Conservation (phyloP, 2,797 vertebrate species). For the Melanotaenia parkinsoni region DNA sequence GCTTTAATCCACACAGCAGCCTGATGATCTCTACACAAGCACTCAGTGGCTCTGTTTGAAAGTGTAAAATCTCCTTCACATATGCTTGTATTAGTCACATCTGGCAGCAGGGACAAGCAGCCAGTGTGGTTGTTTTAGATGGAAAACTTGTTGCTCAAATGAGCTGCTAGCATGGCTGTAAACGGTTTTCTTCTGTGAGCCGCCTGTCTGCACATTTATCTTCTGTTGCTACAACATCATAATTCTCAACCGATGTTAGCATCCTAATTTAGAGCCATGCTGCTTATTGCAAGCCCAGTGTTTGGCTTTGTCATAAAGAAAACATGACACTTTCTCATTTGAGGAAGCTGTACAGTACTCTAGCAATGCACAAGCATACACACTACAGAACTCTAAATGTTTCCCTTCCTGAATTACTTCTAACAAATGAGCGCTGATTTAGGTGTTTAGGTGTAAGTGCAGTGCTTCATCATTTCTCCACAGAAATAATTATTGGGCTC, state of each 20-base stretch:
- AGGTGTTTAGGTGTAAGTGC: conserved; percentile 64
- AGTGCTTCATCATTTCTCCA: conserved; percentile 71
- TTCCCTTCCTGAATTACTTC: conserved; percentile 51
- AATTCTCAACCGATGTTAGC: conserved; percentile 34
- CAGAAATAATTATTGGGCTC: conserved; percentile 68
- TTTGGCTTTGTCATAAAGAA: conserved; percentile 55
- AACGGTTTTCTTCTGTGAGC: not conserved
- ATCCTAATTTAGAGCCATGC: conserved; percentile 36
- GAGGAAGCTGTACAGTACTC: conserved; percentile 15
- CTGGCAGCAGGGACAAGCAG: not conserved
- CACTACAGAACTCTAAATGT: conserved; percentile 25
- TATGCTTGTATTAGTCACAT: not conserved
- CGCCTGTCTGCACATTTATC: conserved; percentile 16
- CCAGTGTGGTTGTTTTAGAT: not conserved
- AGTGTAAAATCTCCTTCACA: not conserved
- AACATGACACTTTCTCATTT: conserved; percentile 37
- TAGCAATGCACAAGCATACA: conserved; percentile 21
- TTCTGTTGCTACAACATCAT: conserved; percentile 20
- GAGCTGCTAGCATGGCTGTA: not conserved
- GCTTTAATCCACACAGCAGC: too few species aligned
- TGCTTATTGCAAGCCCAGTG: conserved; percentile 52
- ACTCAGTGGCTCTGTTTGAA: not conserved
- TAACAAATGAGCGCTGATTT: conserved; percentile 73
- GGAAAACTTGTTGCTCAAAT: conserved; percentile 4
- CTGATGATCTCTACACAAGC: not conserved